phyloP scores from a whole-genome alignment of 1,140 invertebrate genomes.

The Bicyclus anynana region DNA sequence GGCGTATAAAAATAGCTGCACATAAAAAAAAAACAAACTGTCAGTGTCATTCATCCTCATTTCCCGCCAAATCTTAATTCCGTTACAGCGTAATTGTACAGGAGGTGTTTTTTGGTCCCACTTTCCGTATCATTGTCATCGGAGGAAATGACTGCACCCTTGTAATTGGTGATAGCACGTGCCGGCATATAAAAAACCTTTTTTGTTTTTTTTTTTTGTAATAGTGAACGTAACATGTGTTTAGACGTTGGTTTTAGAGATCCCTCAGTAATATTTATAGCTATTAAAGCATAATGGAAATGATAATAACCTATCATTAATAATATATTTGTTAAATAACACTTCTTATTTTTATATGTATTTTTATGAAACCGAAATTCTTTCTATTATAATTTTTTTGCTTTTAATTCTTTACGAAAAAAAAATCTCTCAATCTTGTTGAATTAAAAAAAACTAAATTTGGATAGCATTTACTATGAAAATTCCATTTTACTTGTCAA shows the following conservation, averaged over 20 bases:
- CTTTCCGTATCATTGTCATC: slow-evolving; percentile 60
- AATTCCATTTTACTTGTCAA: no score
- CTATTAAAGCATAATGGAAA: no score
- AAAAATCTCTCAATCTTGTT: no score
- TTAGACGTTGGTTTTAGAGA: slow-evolving; percentile 15
- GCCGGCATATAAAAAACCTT: slow-evolving; percentile 18
- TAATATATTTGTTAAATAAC: no score
- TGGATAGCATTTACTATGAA: no score
- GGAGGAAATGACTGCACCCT: slow-evolving; percentile 57
- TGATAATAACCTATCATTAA: no score
- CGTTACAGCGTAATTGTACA: slow-evolving; percentile 43
- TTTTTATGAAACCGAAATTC: no score
- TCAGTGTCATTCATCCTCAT: slow-evolving; percentile 20
- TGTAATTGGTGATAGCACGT: slow-evolving; percentile 39
- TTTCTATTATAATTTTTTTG: no score
- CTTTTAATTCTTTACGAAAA: no score
- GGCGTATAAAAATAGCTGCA: background rate
- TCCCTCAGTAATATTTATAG: no score
- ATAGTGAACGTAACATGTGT: slow-evolving; percentile 15
- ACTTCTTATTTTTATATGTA: no score
- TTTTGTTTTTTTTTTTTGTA: slow-evolving; percentile 1
- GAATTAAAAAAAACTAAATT: no score
- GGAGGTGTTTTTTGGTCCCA: slow-evolving; percentile 36
- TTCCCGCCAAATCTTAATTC: slow-evolving; percentile 38
- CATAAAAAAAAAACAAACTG: slow-evolving; percentile 20